Percentiles rank a stretch among this genome's conserved stretches.
phyloP scores from a whole-genome alignment of 2,797 vertebrate species.

The Limnodromus scolopaceus region DNA sequence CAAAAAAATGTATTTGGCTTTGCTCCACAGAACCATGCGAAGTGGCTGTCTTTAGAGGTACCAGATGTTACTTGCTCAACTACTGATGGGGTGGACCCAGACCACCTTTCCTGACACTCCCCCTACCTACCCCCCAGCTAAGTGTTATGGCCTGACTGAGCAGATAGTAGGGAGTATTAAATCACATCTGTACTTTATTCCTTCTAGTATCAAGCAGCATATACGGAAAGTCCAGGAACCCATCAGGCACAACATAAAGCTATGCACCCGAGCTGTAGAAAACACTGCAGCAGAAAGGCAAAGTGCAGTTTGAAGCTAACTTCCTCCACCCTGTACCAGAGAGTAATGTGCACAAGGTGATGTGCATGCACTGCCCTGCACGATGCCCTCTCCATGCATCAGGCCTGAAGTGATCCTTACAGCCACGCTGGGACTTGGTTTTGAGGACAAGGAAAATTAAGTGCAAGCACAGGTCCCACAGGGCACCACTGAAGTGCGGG shows the following conservation, averaged over 20 bases:
- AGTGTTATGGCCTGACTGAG: not conserved
- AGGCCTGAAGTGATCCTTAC: not conserved
- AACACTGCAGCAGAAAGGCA: not conserved
- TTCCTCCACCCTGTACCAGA: not conserved
- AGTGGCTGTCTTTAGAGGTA: not conserved
- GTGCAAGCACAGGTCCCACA: not conserved
- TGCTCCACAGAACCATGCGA: not conserved
- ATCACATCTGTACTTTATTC: not conserved
- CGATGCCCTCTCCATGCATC: not conserved
- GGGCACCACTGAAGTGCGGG: not conserved
- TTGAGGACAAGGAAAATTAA: not conserved
- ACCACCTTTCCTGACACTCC: not conserved
- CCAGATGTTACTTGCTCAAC: not conserved
- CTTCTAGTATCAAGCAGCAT: not conserved
- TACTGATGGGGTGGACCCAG: not conserved
- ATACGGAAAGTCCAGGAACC: not conserved
- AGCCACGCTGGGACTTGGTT: not conserved
- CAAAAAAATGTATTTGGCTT: not conserved
- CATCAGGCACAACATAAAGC: not conserved
- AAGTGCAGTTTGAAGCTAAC: not conserved
- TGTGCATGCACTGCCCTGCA: not conserved
- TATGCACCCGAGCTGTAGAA: not conserved
- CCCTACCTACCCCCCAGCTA: not conserved
- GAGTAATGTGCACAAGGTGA: not conserved
- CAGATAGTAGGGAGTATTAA: not conserved